Evolutionary conservation across 2,888 invertebrate genomes (phyloP).

Genomic region (Ariolimax columbianus): DNA sequence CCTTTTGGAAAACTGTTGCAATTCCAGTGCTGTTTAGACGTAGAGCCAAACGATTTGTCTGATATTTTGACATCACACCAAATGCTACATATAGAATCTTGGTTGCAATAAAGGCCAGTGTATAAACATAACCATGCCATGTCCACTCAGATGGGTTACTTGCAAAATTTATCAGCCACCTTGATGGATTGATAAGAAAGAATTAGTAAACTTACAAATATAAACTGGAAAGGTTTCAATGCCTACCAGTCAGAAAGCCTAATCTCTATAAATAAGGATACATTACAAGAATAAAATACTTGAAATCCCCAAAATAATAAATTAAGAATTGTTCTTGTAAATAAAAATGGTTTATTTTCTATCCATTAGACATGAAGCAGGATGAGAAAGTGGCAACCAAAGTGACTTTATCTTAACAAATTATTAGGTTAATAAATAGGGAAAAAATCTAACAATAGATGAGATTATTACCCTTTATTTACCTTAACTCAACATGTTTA

Average conservation of each 20-base stretch:
- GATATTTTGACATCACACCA: slow-evolving; percentile 75
- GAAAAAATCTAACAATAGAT: too few relatives aligned
- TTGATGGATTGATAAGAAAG: slow-evolving; percentile 53
- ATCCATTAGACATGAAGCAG: too few relatives aligned
- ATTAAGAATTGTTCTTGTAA: too few relatives aligned
- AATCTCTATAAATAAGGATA: not conserved
- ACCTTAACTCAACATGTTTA: too few relatives aligned
- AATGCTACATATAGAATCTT: slow-evolving; percentile 89
- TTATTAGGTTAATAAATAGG: too few relatives aligned
- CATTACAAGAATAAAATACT: too few relatives aligned
- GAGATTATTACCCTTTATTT: too few relatives aligned
- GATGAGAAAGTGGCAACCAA: too few relatives aligned
- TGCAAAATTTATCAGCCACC: slow-evolving; percentile 70
- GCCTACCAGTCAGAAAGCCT: not conserved
- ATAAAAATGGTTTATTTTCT: too few relatives aligned
- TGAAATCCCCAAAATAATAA: too few relatives aligned
- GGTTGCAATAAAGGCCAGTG: slow-evolving; percentile 85
- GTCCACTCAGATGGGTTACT: slow-evolving; percentile 77
- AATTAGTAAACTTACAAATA: not conserved
- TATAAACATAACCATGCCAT: slow-evolving; percentile 94
- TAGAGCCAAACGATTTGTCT: slow-evolving; percentile 81
- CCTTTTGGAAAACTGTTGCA: slow-evolving; percentile 91
- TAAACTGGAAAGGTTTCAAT: not conserved
- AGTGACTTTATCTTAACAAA: too few relatives aligned
- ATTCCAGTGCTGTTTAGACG: slow-evolving; percentile 91